Percentiles rank a stretch among this genome's conserved stretches.
Evolutionary conservation across 1,140 invertebrate species (phyloP).

Genomic region (Platyscapa corneri): DNA sequence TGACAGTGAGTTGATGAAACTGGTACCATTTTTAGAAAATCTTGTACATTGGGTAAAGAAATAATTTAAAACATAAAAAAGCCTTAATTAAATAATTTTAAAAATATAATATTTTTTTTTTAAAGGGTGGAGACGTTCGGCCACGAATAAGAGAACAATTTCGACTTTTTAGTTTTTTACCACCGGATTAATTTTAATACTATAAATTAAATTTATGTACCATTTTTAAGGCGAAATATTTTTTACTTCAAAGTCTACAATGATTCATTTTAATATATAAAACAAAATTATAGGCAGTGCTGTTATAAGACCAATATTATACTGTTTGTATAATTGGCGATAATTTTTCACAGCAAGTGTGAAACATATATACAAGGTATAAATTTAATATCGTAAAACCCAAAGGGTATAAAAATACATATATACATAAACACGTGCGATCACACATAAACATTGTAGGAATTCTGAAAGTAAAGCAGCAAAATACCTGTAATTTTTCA

Average conservation of each 20-base stretch:
- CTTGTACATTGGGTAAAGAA: constrained; percentile 83
- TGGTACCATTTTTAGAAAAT: constrained; percentile 94
- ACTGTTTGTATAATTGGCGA: constrained; percentile 53
- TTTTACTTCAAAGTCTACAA: constrained; percentile 15
- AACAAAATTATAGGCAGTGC: constrained; percentile 51
- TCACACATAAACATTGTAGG: neutral
- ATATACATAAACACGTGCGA: neutral
- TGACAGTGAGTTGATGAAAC: constrained; percentile 93
- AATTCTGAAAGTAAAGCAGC: constrained; percentile 27
- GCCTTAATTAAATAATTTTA: neutral
- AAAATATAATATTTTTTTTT: constrained; percentile 67
- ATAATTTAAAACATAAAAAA: constrained; percentile 6
- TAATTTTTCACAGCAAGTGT: constrained; percentile 41
- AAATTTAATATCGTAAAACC: constrained; percentile 31
- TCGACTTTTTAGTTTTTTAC: constrained; percentile 90
- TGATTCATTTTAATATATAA: constrained; percentile 29
- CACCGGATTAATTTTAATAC: constrained; percentile 82
- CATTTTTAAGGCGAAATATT: constrained; percentile 12
- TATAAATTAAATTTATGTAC: constrained; percentile 1
- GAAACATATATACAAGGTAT: constrained; percentile 33
- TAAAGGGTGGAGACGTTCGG: constrained; percentile 91
- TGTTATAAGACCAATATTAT: constrained; percentile 55
- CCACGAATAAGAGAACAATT: constrained; percentile 93
- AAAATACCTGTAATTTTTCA: constrained; percentile 7
- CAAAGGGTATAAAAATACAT: constrained; percentile 45